Percentiles rank a stretch among this genome's conserved stretches.
These are phyloP conservation scores for Cancer borealis DNA, from an alignment of 2,888 invertebrate species.

Conservation along the genomic window DNA sequence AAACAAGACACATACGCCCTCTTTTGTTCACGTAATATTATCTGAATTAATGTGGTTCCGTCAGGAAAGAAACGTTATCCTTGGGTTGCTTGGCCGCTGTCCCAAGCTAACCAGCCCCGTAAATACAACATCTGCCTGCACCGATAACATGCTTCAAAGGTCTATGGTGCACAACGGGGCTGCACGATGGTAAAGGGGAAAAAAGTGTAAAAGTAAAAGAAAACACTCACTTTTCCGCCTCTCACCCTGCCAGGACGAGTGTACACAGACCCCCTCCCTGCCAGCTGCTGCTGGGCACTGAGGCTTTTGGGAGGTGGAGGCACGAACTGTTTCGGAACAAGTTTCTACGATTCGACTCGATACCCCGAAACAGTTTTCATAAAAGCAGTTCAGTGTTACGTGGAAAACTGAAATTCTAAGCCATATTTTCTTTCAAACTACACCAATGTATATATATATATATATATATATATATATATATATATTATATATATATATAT, in stretches of 20 bases:
- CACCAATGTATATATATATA: neutral
- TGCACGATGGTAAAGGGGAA: neutral
- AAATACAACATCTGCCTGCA: neutral
- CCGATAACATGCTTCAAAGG: too few species aligned
- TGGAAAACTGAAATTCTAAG: neutral
- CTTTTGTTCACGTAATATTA: too few species aligned
- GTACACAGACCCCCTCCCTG: neutral
- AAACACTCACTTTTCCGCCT: slow-evolving; percentile 1
- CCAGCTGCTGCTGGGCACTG: neutral
- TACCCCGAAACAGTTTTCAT: neutral
- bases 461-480: slow-evolving; percentile 20
- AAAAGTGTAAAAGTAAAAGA: neutral
- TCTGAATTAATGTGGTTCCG: neutral
- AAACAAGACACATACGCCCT: too few species aligned
- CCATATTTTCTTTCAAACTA: neutral
- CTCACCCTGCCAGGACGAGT: neutral
- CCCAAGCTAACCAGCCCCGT: neutral
- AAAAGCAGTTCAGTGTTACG: neutral
- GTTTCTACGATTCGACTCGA: neutral
- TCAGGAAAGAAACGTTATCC: neutral
- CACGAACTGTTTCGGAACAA: neutral
- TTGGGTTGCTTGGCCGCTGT: neutral
- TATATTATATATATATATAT: slow-evolving; percentile 20
- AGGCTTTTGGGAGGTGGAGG: neutral
- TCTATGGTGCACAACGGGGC: too few species aligned